These are phyloP conservation scores for Sphenopsis melanotis DNA, from an alignment of 2,797 vertebrate genomes.

Conservation along the genomic window DNA sequence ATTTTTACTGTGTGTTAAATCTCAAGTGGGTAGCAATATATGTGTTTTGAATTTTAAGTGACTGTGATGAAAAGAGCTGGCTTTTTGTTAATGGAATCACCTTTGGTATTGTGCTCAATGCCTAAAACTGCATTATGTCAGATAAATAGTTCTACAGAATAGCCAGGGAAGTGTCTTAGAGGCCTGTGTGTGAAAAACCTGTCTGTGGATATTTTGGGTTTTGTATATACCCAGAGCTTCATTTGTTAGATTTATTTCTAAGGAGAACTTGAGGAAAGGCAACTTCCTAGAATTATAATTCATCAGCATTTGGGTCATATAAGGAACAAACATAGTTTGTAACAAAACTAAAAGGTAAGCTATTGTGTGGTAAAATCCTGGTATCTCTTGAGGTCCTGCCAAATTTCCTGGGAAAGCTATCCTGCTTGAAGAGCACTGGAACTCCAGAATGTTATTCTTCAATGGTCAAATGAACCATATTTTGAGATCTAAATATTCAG, in stretches of 20 bases:
- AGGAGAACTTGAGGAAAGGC: background rate
- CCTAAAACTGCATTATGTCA: background rate
- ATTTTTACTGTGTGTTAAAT: background rate
- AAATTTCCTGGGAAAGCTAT: background rate
- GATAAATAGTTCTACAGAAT: background rate
- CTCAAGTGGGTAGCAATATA: background rate
- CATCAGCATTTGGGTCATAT: background rate
- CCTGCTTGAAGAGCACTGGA: background rate
- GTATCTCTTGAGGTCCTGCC: background rate
- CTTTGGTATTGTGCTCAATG: background rate
- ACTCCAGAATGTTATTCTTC: background rate
- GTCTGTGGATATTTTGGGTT: background rate
- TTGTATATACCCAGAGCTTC: background rate
- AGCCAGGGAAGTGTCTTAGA: background rate
- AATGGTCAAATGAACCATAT: background rate
- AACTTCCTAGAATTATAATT: background rate
- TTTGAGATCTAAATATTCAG: background rate
- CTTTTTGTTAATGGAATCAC: background rate
- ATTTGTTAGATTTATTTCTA: background rate
- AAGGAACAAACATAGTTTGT: background rate
- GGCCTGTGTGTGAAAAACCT: background rate
- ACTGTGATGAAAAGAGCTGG: background rate
- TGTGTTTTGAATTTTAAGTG: background rate
- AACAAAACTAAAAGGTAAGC: background rate
- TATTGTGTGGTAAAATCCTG: background rate